Conservation (phyloP, 2,888 invertebrate species). For the Erebia epiphron region DNA sequence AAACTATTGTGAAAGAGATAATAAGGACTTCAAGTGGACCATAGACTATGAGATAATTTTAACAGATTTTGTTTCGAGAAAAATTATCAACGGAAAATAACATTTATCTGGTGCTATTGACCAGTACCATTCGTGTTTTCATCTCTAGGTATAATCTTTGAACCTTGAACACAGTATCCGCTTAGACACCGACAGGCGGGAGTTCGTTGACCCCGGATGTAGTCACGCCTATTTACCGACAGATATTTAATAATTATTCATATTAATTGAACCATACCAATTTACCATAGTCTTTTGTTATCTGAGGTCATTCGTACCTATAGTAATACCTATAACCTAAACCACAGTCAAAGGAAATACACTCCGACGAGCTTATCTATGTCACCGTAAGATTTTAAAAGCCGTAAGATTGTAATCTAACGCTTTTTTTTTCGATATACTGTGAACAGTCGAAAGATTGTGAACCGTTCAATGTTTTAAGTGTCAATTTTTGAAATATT, state of each 20-base stretch:
- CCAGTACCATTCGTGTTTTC: slow-evolving; percentile 5
- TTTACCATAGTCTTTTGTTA: slow-evolving; percentile 12
- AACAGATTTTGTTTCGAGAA: background rate
- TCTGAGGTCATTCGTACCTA: slow-evolving; percentile 9
- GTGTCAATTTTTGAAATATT: no score
- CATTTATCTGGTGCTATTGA: slow-evolving; percentile 3
- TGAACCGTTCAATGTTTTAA: no score
- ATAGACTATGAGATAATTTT: background rate
- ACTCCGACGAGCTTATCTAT: no score
- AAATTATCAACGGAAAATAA: background rate
- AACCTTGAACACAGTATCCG: slow-evolving; percentile 29
- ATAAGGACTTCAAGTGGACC: background rate
- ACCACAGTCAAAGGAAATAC: no score
- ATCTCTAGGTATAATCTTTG: slow-evolving; percentile 14
- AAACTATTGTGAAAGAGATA: no score
- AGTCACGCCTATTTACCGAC: slow-evolving; percentile 20
- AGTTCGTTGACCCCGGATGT: slow-evolving; percentile 31
- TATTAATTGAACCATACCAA: slow-evolving; percentile 13
- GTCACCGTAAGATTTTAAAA: no score
- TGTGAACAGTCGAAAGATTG: no score
- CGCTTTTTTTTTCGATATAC: no score
- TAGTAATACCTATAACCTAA: background rate
- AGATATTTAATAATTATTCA: slow-evolving; percentile 29
- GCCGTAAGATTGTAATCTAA: no score
- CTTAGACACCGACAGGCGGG: slow-evolving; percentile 5